phyloP scores from a whole-genome alignment of 2,888 invertebrate species.

The Drosophila ustulata region DNA sequence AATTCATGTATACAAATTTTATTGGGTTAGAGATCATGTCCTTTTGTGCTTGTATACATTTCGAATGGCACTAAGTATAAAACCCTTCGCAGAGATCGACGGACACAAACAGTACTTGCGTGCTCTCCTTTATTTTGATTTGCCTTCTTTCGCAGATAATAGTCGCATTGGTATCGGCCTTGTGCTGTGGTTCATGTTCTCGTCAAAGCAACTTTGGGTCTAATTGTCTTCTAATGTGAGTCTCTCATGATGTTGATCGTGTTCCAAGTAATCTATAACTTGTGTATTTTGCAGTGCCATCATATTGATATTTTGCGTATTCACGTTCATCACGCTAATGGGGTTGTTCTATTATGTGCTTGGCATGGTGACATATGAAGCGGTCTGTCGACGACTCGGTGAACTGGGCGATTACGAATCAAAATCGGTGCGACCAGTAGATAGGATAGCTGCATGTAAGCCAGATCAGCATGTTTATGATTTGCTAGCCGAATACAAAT shows the following conservation, averaged over 20 bases:
- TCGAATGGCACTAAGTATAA: too few relatives aligned
- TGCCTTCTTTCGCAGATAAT: slow-evolving; percentile 18
- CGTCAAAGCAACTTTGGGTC: slow-evolving; percentile 14
- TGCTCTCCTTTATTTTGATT: too few relatives aligned
- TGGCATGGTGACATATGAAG: slow-evolving; percentile 89
- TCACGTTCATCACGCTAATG: slow-evolving; percentile 88
- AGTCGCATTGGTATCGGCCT: background rate
- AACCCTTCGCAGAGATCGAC: too few relatives aligned
- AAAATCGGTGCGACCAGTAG: background rate
- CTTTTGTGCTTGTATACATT: too few relatives aligned
- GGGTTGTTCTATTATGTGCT: slow-evolving; percentile 89
- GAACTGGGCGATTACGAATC: background rate
- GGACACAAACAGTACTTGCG: too few relatives aligned
- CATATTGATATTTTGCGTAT: slow-evolving; percentile 90
- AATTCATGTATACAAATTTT: too few relatives aligned
- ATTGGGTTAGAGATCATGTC: too few relatives aligned
- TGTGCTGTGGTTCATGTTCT: slow-evolving; percentile 5
- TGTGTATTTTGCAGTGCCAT: slow-evolving; percentile 87
- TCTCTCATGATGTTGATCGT: background rate
- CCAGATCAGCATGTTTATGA: slow-evolving; percentile 2
- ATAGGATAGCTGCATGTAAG: background rate
- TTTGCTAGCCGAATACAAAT: background rate
- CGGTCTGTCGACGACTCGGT: slow-evolving; percentile 86
- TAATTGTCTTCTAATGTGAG: slow-evolving; percentile 18
- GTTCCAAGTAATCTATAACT: background rate